These are phyloP conservation scores for Eueremaeus valkanovi DNA, from an alignment of 2,888 invertebrate species.

Conservation along the genomic window DNA sequence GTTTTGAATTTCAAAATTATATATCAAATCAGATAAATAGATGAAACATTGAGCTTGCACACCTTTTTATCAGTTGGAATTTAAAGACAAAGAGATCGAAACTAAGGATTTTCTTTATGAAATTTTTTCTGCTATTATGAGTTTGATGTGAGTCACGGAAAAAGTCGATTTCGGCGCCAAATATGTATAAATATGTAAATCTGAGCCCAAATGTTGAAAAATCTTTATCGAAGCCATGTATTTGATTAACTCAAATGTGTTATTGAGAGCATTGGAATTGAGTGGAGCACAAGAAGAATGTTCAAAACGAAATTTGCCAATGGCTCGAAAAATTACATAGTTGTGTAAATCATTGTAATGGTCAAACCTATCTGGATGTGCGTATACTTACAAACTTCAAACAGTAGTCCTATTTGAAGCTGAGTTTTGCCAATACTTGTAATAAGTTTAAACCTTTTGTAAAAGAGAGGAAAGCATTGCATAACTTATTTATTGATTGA, in stretches of 20 bases:
- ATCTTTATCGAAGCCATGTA: not conserved
- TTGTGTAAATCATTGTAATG: not conserved
- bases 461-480: not conserved
- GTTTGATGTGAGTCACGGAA: not conserved
- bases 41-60: no score
- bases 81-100: not conserved
- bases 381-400: not conserved
- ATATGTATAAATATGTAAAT: not conserved
- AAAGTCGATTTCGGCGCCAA: not conserved
- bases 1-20: no score
- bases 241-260: not conserved
- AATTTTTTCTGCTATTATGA: not conserved
- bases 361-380: not conserved
- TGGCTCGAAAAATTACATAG: no score
- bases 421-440: no score
- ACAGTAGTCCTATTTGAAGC: not conserved
- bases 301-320: not conserved
- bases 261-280: not conserved
- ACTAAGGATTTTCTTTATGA: no score
- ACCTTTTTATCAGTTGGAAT: not conserved
- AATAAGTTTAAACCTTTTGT: not conserved
- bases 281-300: not conserved
- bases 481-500: not conserved
- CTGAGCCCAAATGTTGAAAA: not conserved
- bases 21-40: no score